phyloP scores from a whole-genome alignment of 1,140 invertebrate genomes.

The Pseudomyrmex pallidus region DNA sequence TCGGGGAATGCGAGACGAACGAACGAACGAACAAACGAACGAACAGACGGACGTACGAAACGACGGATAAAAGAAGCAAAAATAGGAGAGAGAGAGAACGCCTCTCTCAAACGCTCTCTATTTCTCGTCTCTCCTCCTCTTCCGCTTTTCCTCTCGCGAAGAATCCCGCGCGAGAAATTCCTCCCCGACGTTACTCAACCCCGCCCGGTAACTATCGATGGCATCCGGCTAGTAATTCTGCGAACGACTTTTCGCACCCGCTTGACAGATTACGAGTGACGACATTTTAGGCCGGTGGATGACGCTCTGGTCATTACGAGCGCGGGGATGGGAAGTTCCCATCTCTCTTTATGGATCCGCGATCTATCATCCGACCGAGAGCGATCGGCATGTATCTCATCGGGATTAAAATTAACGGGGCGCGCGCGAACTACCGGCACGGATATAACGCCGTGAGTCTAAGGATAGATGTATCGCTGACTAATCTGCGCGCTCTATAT shows the following conservation, averaged over 20 bases:
- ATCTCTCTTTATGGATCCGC: too few species aligned
- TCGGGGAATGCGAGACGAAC: conserved; percentile 22
- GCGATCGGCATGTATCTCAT: conserved; percentile 54
- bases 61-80: conserved; percentile 12
- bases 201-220: conserved; percentile 54
- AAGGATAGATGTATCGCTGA: conserved; percentile 12
- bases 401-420: conserved; percentile 58
- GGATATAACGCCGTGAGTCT: conserved; percentile 46
- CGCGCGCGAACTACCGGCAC: neutral
- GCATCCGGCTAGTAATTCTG: conserved; percentile 58
- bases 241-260: conserved; percentile 30
- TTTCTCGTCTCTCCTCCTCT: conserved; percentile 12
- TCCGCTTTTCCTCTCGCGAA: neutral
- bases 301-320: neutral
- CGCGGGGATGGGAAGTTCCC: too few species aligned
- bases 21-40: conserved; percentile 24
- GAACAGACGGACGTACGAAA: conserved; percentile 15
- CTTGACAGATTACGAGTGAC: conserved; percentile 56
- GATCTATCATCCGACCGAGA: neutral
- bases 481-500: conserved; percentile 47
- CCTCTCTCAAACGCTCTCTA: neutral
- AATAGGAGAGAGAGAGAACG: neutral
- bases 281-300: conserved; percentile 59
- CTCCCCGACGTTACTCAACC: conserved; percentile 8
- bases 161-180: conserved; percentile 56